phyloP scores from a whole-genome alignment of 2,797 vertebrate genomes.

The Coregonus suidteri region DNA sequence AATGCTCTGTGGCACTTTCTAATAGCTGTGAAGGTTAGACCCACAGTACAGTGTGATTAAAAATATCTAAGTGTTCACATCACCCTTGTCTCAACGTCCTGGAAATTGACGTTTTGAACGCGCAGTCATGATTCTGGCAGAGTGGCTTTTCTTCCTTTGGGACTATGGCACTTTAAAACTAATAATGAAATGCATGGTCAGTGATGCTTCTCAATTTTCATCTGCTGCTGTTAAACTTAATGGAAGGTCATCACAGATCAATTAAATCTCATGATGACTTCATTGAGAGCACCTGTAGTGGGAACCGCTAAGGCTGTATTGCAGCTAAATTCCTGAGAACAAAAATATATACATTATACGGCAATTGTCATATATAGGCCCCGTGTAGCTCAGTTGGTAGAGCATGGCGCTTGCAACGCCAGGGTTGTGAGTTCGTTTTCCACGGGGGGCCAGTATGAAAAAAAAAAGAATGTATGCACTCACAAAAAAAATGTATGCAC shows the following conservation, averaged over 20 bases:
- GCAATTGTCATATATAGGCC: not conserved
- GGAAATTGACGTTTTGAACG: conserved; percentile 11
- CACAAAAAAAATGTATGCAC: no score
- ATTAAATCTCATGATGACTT: conserved; percentile 7
- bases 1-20: not conserved
- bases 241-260: conserved; percentile 14
- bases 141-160: not conserved
- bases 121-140: not conserved
- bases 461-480: no score
- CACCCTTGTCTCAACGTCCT: conserved; percentile 4
- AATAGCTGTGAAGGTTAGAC: conserved; percentile 3
- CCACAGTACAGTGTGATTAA: not conserved
- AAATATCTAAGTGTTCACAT: conserved; percentile 6
- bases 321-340: not conserved
- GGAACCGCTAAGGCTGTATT: not conserved
- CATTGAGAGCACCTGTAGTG: not conserved
- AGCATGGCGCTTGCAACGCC: no score
- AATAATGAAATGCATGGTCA: conserved; percentile 14
- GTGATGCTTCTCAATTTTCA: conserved; percentile 1
- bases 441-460: no score
- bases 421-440: no score
- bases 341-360: not conserved
- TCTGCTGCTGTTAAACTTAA: conserved; percentile 3
- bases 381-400: no score
- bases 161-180: not conserved